Evolutionary conservation across 2,113 vertebrate species (phyloP), one percentile per base, ranked within the genome.

Genomic region (Platanista minor): DNA sequence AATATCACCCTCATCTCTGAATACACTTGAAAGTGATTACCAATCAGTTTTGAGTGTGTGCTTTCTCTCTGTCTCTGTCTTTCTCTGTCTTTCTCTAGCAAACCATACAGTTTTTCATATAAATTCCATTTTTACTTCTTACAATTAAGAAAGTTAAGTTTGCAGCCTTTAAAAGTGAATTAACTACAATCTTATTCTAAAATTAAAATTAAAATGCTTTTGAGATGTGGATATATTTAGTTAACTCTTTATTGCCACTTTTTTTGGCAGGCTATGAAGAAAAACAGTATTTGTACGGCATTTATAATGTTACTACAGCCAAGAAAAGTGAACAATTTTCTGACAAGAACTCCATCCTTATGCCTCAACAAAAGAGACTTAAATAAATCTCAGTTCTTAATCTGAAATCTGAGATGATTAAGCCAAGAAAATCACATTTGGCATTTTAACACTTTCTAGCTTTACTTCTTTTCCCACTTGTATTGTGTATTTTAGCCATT

Each of bases 261-360:
- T 93, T 96, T 97, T 96, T 96, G 92, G 97, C 97, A 97, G 97
- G 90, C 94, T 66, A 57, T 88, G 95, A 77, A 95, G 87, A 96
- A 96, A 94, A 91, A 62, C 87, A 96, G 71, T 92, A 93, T 97
- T 96, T 95, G 66, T 97, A 94, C 21, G 41, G 94, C 97, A 97
- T 97, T 98, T 98, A 91, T 96, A 94, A 93, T 97, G 95, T 96
- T 93, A 87, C 91, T 95, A 91, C 36, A 96, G 89, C 96, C 90
- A 96, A 98, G 91, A 97, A 98, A 96, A 98, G 83, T 97, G 94
- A 97, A 92, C 95, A 95, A 95, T 96, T 97, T 98, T 97, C 91
- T 97, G 83, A 97, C 95, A 96, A 98, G 95, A 97, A 77, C 27
- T 94, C 74, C 74, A 93, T 95, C 78, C 89, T 94, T 96, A 94